phyloP scores from a whole-genome alignment of 2,888 invertebrate species.

The Mythimna impura region DNA sequence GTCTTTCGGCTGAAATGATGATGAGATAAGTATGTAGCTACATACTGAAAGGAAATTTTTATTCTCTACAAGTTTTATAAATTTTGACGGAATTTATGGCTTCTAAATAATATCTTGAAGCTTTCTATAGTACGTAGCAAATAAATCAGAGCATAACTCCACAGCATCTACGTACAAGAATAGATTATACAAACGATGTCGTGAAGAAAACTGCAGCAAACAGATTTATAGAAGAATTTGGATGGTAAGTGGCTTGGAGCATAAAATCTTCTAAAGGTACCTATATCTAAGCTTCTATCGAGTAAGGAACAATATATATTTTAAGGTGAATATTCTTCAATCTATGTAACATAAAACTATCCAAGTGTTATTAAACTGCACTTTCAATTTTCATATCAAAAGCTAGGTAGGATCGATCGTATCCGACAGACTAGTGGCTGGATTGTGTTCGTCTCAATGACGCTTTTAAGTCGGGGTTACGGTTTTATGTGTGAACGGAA shows the following conservation, averaged over 20 bases:
- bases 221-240: slow-evolving; percentile 56
- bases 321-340: slow-evolving; percentile 48
- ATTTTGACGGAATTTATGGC: slow-evolving; percentile 67
- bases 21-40: slow-evolving; percentile 1
- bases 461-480: slow-evolving; percentile 78
- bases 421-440: slow-evolving; percentile 67
- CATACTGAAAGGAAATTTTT: slow-evolving; percentile 60
- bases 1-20: too few species aligned
- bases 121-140: slow-evolving; percentile 65
- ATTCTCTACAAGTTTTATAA: slow-evolving; percentile 63
- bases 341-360: slow-evolving; percentile 58
- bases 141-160: slow-evolving; percentile 66
- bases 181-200: slow-evolving; percentile 48
- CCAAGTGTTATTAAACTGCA: slow-evolving; percentile 61
- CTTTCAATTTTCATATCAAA: slow-evolving; percentile 72
- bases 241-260: slow-evolving; percentile 41
- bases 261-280: slow-evolving; percentile 54
- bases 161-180: slow-evolving; percentile 44
- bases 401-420: slow-evolving; percentile 65
- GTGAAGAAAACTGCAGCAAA: slow-evolving; percentile 47
- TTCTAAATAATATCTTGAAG: slow-evolving; percentile 69
- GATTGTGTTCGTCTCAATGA: slow-evolving; percentile 75
- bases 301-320: slow-evolving; percentile 35
- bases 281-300: slow-evolving; percentile 26
- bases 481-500: slow-evolving; percentile 83